Percentiles rank a stretch among this genome's conserved stretches.
These are phyloP conservation scores for Esox masquinongy DNA, from an alignment of 2,797 vertebrate species.

Conservation along the genomic window DNA sequence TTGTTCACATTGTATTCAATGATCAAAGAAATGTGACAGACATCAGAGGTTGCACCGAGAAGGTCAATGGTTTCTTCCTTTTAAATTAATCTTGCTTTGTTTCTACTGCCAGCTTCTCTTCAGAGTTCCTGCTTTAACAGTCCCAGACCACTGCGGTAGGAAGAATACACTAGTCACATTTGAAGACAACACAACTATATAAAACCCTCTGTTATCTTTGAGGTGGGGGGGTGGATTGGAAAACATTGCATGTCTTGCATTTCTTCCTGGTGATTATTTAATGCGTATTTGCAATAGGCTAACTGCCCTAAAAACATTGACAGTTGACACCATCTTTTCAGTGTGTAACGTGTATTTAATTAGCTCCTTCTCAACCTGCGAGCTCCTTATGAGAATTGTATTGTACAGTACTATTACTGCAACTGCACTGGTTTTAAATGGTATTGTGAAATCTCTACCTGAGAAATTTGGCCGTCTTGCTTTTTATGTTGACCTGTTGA, in stretches of 20 bases:
- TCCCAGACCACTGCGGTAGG: not conserved
- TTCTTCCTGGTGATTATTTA: not conserved
- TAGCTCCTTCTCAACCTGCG: not conserved
- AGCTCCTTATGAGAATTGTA: not conserved
- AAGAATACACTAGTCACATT: not conserved
- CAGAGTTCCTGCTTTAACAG: not conserved
- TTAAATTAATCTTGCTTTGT: not conserved
- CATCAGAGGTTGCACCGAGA: slow-evolving; percentile 2
- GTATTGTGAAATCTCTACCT: too few relatives aligned
- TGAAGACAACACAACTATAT: not conserved
- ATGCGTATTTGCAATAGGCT: too few relatives aligned
- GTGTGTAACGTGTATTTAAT: not conserved
- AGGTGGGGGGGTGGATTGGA: too few relatives aligned
- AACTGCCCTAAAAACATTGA: too few relatives aligned
- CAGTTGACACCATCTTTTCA: not conserved
- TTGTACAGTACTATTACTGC: too few relatives aligned
- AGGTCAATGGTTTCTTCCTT: slow-evolving; percentile 15
- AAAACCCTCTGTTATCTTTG: not conserved
- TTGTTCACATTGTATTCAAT: not conserved
- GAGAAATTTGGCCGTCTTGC: too few relatives aligned
- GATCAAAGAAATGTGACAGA: slow-evolving; percentile 18
- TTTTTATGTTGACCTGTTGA: too few relatives aligned
- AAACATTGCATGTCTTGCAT: too few relatives aligned
- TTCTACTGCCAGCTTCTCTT: not conserved
- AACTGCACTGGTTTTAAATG: too few relatives aligned